Evolutionary conservation across 1,140 invertebrate species (phyloP).

Genomic region (Cydia fagiglandana): DNA sequence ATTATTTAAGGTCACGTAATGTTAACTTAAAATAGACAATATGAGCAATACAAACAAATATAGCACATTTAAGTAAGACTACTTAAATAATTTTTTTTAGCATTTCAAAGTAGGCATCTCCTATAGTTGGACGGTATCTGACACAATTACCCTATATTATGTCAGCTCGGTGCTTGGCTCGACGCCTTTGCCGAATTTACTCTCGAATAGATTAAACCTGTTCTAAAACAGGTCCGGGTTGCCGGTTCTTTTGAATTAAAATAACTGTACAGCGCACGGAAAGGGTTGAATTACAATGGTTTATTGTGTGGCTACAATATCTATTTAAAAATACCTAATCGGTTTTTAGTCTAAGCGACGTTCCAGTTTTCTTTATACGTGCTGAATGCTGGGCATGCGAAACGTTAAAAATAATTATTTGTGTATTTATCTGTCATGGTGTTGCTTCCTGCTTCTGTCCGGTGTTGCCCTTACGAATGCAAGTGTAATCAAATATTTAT

Average conservation of each 20-base stretch:
- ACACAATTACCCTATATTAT: no score
- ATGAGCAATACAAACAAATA: no score
- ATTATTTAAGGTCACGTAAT: no score
- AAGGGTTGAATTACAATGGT: constrained; percentile 12
- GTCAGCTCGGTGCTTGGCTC: constrained; percentile 48
- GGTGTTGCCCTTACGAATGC: not conserved
- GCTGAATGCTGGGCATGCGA: not conserved
- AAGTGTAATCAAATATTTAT: not conserved
- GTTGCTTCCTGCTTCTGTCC: not conserved
- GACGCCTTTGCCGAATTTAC: constrained; percentile 44
- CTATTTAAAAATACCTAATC: not conserved
- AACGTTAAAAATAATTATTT: not conserved
- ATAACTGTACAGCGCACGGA: not conserved
- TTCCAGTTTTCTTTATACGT: not conserved
- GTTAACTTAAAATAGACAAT: no score
- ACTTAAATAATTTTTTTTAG: no score
- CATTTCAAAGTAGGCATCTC: no score
- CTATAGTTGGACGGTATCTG: no score
- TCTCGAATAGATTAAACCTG: constrained; percentile 49
- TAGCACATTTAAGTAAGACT: no score
- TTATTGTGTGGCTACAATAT: constrained; percentile 7
- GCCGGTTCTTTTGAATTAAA: not conserved
- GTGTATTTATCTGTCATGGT: not conserved
- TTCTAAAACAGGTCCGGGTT: constrained; percentile 40
- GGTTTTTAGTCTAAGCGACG: not conserved